Base-by-base conservation (phyloP, 2,888 invertebrate genomes). In the Scaptomyza parva region DNA sequence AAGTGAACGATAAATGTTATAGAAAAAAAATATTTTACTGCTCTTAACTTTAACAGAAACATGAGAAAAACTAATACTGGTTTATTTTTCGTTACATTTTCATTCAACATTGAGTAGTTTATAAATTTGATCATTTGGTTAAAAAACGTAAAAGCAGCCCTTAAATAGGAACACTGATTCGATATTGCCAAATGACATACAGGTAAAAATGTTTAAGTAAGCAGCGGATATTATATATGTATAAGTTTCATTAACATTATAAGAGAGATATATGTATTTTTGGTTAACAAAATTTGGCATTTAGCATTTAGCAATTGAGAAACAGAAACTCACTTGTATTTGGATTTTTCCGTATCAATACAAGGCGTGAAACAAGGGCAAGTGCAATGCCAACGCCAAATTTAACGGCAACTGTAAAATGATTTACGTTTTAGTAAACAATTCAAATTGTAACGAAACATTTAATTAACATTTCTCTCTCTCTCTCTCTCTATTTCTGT, bases 361-460 rank as follows among this genome's bases (percentile, higher is more conserved):
- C 96, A 92, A 96, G 95, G 93, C 96, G 96, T 89, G 96, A 96
- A 92, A 96, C 96, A 92, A 95, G 94, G 92, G 96, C 94, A 92
- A 97, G 94, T 90, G 96, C 96, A 92, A 95, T 94, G 92, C 97
- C 97, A 92, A 97, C 95, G 92, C 94, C 94, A 93, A 96, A 93
- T 94, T 96, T 97, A 93, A 96, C 95, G 92, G 95, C 95, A 94
- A 96, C 96, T 96, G 95, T 92, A 96, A 96, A 94, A 95, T 91
- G 88, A 85, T 76, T 76, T 71, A 76, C 64, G 61, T 63, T 79
- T 82, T 70, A 78, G 66, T 78, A 43, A 54, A 61, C 53, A 70
- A 66, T 52, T 52, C 7, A 54, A 53, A 53, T 57, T 54, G 20
- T 37, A 73, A 75, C 68, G 30, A 51, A 72, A 59, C 33, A 60